Evolutionary conservation across 2,113 vertebrate species (phyloP).

Genomic region (Pagrus major): DNA sequence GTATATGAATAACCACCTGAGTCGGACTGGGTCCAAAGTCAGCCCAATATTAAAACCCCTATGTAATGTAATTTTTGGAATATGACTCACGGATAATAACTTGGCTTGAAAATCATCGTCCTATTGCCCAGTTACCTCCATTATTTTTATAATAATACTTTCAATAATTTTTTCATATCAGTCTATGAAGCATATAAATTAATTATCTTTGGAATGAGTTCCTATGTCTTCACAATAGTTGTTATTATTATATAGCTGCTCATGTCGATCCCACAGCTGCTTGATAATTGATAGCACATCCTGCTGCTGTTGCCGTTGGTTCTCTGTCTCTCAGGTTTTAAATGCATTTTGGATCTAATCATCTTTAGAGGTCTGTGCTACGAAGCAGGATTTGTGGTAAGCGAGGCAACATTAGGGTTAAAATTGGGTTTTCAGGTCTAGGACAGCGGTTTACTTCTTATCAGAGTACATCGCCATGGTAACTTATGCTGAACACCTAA

Average conservation of each 20-base stretch:
- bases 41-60: not conserved
- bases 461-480: too few relatives aligned
- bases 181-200: not conserved
- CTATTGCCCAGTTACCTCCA: not conserved
- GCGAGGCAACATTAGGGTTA: too few relatives aligned
- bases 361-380: too few relatives aligned
- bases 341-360: not conserved
- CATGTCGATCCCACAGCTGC: not conserved
- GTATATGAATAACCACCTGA: not conserved
- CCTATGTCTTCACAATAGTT: not conserved
- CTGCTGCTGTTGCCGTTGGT: not conserved
- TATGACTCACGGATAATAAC: not conserved
- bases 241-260: not conserved
- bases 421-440: too few relatives aligned
- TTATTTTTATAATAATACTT: not conserved
- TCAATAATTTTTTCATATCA: not conserved
- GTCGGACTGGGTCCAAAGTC: not conserved
- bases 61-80: not conserved
- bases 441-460: too few relatives aligned
- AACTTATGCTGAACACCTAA: too few relatives aligned
- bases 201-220: not conserved
- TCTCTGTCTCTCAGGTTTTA: not conserved
- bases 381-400: too few relatives aligned
- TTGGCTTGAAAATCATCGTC: not conserved
- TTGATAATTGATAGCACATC: not conserved